Conservation (phyloP, 2,797 vertebrate species). For the Nothura maculosa region DNA sequence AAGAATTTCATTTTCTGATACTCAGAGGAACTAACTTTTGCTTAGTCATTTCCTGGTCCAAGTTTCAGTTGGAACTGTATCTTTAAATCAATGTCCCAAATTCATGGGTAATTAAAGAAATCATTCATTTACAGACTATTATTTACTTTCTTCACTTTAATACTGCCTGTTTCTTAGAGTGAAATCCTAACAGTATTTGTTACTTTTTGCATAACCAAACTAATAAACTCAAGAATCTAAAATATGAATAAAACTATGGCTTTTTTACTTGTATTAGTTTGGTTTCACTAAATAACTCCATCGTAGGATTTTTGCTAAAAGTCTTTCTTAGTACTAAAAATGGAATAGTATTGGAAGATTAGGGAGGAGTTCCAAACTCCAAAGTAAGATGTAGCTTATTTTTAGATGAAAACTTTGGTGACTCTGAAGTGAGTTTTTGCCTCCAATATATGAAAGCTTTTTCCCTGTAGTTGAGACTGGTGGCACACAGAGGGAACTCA, state of each 20-base stretch:
- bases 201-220: background rate
- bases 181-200: background rate
- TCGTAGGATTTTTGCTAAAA: background rate
- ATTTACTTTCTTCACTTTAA: background rate
- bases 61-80: background rate
- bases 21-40: background rate
- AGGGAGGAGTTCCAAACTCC: background rate
- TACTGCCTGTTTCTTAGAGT: background rate
- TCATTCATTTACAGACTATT: background rate
- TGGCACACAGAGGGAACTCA: slow-evolving; percentile 64
- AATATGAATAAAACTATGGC: background rate
- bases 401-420: slow-evolving; percentile 55
- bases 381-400: slow-evolving; percentile 30
- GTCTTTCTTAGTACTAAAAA: background rate
- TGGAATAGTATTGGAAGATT: background rate
- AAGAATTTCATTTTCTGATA: background rate
- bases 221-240: background rate
- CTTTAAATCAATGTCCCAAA: background rate
- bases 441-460: slow-evolving; percentile 48
- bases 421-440: slow-evolving; percentile 58
- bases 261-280: background rate
- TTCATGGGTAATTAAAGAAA: background rate
- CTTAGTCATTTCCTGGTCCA: background rate
- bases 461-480: slow-evolving; percentile 45
- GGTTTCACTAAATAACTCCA: background rate